Conservation (phyloP, 1,140 invertebrate species). For the Ganaspis sp. region DNA sequence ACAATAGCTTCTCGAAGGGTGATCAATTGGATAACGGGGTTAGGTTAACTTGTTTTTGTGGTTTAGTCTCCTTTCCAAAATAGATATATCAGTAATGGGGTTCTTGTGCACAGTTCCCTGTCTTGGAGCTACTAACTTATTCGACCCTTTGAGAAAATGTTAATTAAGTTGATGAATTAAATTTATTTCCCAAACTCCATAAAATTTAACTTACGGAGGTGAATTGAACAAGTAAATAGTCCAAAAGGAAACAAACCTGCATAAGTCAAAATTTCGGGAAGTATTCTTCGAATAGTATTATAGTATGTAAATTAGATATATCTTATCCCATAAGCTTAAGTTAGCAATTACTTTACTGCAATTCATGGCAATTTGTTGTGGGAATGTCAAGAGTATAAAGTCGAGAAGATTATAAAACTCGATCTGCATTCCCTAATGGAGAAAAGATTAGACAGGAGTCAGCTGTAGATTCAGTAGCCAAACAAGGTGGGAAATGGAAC, state of each 20-base stretch:
- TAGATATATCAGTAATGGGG: slow-evolving; percentile 50
- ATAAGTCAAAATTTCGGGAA: too few relatives aligned
- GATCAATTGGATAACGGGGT: slow-evolving; percentile 69
- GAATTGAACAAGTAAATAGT: too few relatives aligned
- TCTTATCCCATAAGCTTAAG: too few relatives aligned
- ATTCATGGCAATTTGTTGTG: slow-evolving; percentile 3
- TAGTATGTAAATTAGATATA: too few relatives aligned
- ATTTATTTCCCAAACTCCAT: not conserved
- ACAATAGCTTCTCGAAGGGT: slow-evolving; percentile 65
- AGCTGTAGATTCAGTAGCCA: slow-evolving; percentile 57
- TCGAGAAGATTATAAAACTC: not conserved
- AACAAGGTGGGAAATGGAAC: slow-evolving; percentile 9
- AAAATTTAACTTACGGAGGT: too few relatives aligned
- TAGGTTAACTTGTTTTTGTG: slow-evolving; percentile 68
- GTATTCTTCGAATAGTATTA: too few relatives aligned
- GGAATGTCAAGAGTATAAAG: not conserved
- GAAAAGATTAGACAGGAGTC: slow-evolving; percentile 67
- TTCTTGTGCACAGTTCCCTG: slow-evolving; percentile 33
- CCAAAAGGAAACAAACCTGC: too few relatives aligned
- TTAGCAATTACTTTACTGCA: not conserved
- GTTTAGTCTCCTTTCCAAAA: slow-evolving; percentile 49
- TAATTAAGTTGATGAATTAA: slow-evolving; percentile 4
- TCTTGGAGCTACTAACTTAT: not conserved
- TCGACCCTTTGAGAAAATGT: not conserved
- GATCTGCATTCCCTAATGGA: slow-evolving; percentile 58